Conservation (phyloP, 2,113 vertebrate species). For the Etheostoma spectabile region DNA sequence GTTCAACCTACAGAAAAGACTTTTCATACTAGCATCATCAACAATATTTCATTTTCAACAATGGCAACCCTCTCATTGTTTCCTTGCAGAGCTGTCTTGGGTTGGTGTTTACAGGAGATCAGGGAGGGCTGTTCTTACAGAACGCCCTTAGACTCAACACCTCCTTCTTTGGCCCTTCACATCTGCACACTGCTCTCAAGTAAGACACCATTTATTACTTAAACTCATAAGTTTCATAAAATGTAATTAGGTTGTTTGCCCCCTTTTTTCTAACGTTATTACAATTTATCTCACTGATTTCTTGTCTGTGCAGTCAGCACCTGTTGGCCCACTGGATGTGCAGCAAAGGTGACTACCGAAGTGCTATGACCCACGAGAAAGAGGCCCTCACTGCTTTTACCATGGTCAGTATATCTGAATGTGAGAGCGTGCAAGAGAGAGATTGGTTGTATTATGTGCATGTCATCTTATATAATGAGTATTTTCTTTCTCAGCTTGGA, state of each 20-base stretch:
- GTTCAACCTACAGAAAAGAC: not conserved
- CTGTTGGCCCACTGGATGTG: constrained; percentile 85
- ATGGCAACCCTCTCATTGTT: not conserved
- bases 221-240: not conserved
- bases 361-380: constrained; percentile 86
- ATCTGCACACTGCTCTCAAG: constrained; percentile 84
- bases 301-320: constrained; percentile 80
- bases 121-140: constrained; percentile 78
- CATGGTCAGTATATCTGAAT: constrained; percentile 74
- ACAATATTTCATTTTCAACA: not conserved
- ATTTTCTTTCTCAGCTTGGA: constrained; percentile 78
- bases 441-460: not conserved
- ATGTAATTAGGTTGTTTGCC: not conserved
- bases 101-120: constrained; percentile 81
- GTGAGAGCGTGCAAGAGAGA: not conserved
- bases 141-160: constrained; percentile 83
- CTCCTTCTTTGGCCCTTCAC: constrained; percentile 81
- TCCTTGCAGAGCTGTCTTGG: constrained; percentile 84
- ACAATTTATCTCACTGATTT: not conserved
- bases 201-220: constrained; percentile 52
- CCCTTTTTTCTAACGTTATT: constrained; percentile 7
- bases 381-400: constrained; percentile 84
- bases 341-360: constrained; percentile 84
- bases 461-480: not conserved
- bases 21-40: not conserved